Evolutionary conservation across 2,797 vertebrate genomes (phyloP), one percentile per base, ranked within the genome.

Genomic region (Chaenodraco wilsoni): DNA sequence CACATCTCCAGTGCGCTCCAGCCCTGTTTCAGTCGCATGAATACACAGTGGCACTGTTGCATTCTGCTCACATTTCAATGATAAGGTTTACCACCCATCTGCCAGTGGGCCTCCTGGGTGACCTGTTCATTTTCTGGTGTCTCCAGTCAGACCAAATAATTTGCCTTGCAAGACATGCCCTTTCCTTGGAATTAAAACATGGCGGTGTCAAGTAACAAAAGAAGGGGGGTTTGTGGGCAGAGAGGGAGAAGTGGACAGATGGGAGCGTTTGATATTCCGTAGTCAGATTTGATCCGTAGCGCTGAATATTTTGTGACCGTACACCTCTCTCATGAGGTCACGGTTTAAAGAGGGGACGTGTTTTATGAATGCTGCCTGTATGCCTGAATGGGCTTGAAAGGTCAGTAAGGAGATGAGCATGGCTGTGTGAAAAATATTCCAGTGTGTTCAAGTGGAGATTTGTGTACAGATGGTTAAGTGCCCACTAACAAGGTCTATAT

Each of bases 401-500:
- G 94, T 96, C 93, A 94, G 85, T 88, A 91, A 91, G 79, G 85
- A 94, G 90, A 94, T 93, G 91, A 91, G 82, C 87, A 71, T 65
- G 81, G 78, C 83, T 88, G 85, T 84, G 76, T 80, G 61, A 82
- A 83, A 84, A 83, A 89, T 84, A 89, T 87, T 82, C 75, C 83
- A 66, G 64, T 62, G 52, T 64, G 82, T 71, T 88, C 76, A 48
- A 74, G 78, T 88, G 84, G 76, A 86, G 87, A 84, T 83, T 84
- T 93, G 89, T 90, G 91, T 93, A 93, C 94, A 95, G 94, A 95
- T 95, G 94, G 93, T 92, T 91, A 94, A 95, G 92, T 93, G 88
- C 82, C 89, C 69, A 73, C 92, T 94, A 94, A 93, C 91, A 91
- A 87, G 84, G 85, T 88, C 87, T 90, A 76, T 91, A 85, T 86